These are phyloP conservation scores for Oxyura jamaicensis DNA, from an alignment of 2,113 vertebrate genomes.

Conservation along the genomic window DNA sequence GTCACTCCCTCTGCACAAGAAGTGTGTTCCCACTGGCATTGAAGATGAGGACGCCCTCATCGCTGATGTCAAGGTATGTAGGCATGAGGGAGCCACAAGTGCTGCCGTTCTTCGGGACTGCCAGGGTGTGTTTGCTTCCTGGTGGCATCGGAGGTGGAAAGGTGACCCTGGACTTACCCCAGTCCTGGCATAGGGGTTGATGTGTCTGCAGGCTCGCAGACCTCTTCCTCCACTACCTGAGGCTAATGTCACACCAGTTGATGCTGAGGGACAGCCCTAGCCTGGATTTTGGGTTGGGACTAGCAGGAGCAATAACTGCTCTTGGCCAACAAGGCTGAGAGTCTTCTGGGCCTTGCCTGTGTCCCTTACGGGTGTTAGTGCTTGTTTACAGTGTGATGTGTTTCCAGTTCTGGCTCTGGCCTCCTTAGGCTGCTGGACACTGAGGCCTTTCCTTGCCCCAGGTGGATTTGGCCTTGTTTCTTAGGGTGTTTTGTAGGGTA, in stretches of 20 bases:
- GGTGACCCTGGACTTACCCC: rapidly evolving
- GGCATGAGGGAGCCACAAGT: rapidly evolving
- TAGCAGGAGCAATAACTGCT: not conserved
- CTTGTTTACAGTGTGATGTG: rapidly evolving
- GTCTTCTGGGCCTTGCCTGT: not conserved
- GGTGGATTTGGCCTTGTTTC: not conserved
- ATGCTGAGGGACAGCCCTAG: not conserved
- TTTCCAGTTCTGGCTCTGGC: not conserved
- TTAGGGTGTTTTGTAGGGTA: not conserved
- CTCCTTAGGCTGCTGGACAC: not conserved
- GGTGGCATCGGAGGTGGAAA: not conserved
- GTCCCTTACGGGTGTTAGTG: rapidly evolving
- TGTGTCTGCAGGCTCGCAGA: not conserved
- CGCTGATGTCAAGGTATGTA: slow-evolving; percentile 85
- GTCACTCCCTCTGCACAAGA: slow-evolving; percentile 91
- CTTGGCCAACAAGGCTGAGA: not conserved
- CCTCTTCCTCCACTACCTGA: not conserved
- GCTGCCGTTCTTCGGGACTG: not conserved
- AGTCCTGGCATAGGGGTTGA: rapidly evolving
- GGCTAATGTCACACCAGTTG: not conserved
- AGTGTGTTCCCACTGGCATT: slow-evolving; percentile 92
- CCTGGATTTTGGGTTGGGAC: not conserved
- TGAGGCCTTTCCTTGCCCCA: not conserved
- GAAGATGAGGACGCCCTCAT: slow-evolving; percentile 88
- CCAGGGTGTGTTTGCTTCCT: rapidly evolving